Conservation (phyloP, 1,140 invertebrate genomes). For the Dreissena polymorpha region DNA sequence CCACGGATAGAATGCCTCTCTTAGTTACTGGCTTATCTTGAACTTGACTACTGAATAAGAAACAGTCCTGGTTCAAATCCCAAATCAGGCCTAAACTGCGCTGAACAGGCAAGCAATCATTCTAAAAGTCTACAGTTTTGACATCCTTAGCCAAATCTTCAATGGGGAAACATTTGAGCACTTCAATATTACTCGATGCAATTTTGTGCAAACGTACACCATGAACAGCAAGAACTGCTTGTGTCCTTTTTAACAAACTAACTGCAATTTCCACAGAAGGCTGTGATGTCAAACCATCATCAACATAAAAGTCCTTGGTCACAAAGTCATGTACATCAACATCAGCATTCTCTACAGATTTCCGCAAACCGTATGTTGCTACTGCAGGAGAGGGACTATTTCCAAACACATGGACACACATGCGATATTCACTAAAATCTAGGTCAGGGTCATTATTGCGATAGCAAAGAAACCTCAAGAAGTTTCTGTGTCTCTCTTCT, state of each 20-base stretch:
- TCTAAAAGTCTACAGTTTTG: slow-evolving; percentile 55
- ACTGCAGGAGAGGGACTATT: too few relatives aligned
- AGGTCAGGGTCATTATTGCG: too few relatives aligned
- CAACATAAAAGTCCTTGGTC: background rate
- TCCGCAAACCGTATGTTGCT: background rate
- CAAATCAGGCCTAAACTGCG: slow-evolving; percentile 57
- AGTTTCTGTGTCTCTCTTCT: too few relatives aligned
- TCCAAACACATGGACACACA: too few relatives aligned
- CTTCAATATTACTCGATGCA: slow-evolving; percentile 51
- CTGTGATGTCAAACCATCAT: background rate
- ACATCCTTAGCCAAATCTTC: slow-evolving; percentile 56
- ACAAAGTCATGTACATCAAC: background rate
- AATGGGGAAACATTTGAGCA: slow-evolving; percentile 49
- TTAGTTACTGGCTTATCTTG: too few relatives aligned
- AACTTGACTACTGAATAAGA: slow-evolving; percentile 28
- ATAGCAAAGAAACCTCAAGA: too few relatives aligned
- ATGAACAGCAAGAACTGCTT: background rate
- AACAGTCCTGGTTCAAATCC: slow-evolving; percentile 57
- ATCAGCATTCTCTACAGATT: background rate
- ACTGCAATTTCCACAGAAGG: background rate
- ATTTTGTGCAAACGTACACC: slow-evolving; percentile 51
- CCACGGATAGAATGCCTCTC: too few relatives aligned
- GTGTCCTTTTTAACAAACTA: background rate
- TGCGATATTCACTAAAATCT: too few relatives aligned
- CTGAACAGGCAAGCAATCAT: slow-evolving; percentile 41